Evolutionary conservation across 2,797 vertebrate genomes (phyloP).

Genomic region (Ibycter americanus): DNA sequence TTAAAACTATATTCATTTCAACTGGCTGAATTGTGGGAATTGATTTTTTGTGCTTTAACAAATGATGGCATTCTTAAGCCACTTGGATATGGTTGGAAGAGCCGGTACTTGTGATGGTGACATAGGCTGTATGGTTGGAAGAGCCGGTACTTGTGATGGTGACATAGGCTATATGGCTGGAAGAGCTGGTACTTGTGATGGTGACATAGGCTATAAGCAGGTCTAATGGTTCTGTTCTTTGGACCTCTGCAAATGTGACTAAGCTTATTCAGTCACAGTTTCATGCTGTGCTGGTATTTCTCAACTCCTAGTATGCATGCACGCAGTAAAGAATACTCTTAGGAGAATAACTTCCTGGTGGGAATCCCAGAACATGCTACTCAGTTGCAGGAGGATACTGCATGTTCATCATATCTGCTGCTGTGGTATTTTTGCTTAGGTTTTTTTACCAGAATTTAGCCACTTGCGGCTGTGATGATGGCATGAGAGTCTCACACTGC

Average conservation of each 20-base stretch:
- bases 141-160: neutral
- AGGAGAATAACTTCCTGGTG: neutral
- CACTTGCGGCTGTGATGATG: accelerated
- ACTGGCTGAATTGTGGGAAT: neutral
- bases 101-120: neutral
- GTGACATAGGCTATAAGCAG: neutral
- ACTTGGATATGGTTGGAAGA: neutral
- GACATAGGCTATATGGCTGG: neutral
- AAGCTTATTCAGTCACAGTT: neutral
- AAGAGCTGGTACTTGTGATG: neutral
- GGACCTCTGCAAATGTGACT: neutral
- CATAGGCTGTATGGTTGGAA: accelerated
- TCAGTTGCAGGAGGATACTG: neutral
- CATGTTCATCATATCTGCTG: neutral
- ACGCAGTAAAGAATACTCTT: neutral
- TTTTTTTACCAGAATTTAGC: neutral
- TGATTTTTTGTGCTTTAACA: neutral
- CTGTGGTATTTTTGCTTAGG: neutral
- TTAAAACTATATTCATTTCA: neutral
- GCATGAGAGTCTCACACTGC: neutral
- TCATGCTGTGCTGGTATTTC: neutral
- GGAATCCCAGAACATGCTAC: neutral
- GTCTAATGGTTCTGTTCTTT: neutral
- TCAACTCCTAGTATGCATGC: neutral
- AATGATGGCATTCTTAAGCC: neutral